Evolutionary conservation across 2,113 vertebrate genomes (phyloP), one percentile per base, ranked within the genome.

Genomic region (Myrmecobius fasciatus): DNA sequence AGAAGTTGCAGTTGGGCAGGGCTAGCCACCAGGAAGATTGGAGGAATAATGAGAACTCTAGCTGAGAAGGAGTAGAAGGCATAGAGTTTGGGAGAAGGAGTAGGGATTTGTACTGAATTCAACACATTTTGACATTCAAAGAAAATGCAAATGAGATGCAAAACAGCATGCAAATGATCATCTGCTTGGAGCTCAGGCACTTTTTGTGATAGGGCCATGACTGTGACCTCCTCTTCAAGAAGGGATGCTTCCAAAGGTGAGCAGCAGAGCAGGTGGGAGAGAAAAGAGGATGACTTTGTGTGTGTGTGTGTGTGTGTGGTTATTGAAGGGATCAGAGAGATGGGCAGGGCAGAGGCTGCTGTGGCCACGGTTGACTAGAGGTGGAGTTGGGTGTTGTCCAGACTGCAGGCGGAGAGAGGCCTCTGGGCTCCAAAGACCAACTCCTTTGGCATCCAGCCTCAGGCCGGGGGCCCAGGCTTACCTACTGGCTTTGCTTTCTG

Each of bases 81-180:
- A 28, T 53, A 53, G 56, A 2, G 43, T 83, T 43, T n/a, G 20
- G 67, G n/a, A 83, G 22, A 90, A 95, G 25, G 25, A 31, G 48
- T 52, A 93, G 53, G 91, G 91, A 91, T 96, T 89, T 53, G 91
- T 54, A 46, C 56, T 95, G 92, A 88, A 60, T 96, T 94, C 46
- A 89, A 75, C 95, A 93, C 91, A 94, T 96, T 83, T 96, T 96
- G 96, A 94, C 52, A 92, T 91, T 96, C 93, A 96, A 46, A 56
- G 47, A 93, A 93, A 22, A 56, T 89, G 94, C 92, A 94, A 94
- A 95, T 26, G n/a, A 36, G 49, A 89, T 95, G 52, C 22, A 93
- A 97, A 96, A 90, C 20, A 93, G 46, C 89, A 92, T 96, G 56
- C 92, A 96, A 91, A 97, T 95, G 94, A 94, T 67, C 93, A 94